Base-by-base conservation (phyloP, 92 coral and sea anemone genomes). In the Blastomussa wellsi region DNA sequence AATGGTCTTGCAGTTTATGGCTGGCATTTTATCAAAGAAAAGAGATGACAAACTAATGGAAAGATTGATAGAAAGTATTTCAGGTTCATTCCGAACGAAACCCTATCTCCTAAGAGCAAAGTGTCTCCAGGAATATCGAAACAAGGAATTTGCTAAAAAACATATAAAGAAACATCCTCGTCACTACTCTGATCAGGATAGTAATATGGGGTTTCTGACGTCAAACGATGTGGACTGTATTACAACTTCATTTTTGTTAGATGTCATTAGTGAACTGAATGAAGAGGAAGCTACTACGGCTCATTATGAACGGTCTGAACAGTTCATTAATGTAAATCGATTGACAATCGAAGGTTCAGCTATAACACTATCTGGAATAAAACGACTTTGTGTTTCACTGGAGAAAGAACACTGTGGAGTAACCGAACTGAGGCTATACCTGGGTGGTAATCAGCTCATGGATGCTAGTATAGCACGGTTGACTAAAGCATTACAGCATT, bases 1-100 rank as follows among this genome's bases (percentile, higher is more conserved):
- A 41, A 28, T 55, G 81, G 89, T 89, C 11, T 36, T 81, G 69
- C 87, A 68, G 69, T 85, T 89, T 36, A 89, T 89, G 83, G 89
- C 89, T 11, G 92, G 92, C 22, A 71, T 85, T 60, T 14, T 81
- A 51, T 85, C 72, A 17, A 42, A 68, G 57, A 37, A 67, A 35
- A 60, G 49, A 6, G 28, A 85, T 15, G 42, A 3, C 38, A 81
- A 66, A 24, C 28, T 53, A n/a, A 47, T 81, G 76, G 82, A 80
- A 72, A 81, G 37, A 47, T 32, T 86, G 32, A 72, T 86, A 76
- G 41, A 85, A 19, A 52, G 74, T 64, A 48, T 77, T 28, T 62
- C 82, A 66, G 29, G 31, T 39, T 47, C 69, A 12, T 31, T 49
- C 35, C 32, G 16, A 17, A 49, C 12, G 67, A 0, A 24, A 86